These are phyloP conservation scores for Eupithecia subfuscata DNA, from an alignment of 2,888 invertebrate genomes.

Conservation along the genomic window DNA sequence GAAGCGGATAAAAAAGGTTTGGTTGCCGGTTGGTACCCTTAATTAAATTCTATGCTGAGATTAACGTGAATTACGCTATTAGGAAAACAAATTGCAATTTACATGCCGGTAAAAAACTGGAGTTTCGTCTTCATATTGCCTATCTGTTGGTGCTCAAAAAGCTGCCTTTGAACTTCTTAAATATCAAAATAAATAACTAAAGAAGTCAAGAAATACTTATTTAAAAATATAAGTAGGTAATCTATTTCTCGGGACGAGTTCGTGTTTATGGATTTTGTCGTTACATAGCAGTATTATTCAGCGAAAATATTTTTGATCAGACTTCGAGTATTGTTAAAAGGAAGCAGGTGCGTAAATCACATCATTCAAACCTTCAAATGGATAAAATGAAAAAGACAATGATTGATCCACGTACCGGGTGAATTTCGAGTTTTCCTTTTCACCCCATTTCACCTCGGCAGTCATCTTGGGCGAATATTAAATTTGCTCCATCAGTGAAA, in stretches of 20 bases:
- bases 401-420: slow-evolving; percentile 65
- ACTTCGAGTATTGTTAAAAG: slow-evolving; percentile 12
- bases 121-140: slow-evolving; percentile 12
- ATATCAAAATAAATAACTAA: not conserved
- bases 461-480: slow-evolving; percentile 72
- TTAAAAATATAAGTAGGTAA: not conserved
- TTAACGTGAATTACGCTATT: slow-evolving; percentile 70
- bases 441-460: slow-evolving; percentile 51
- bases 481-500: slow-evolving; percentile 73
- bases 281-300: slow-evolving; percentile 1
- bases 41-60: slow-evolving; percentile 67
- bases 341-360: slow-evolving; percentile 50
- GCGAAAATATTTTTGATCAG: slow-evolving; percentile 5
- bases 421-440: slow-evolving; percentile 62
- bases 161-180: not conserved
- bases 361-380: slow-evolving; percentile 46
- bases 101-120: slow-evolving; percentile 52
- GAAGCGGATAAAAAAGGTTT: slow-evolving; percentile 51
- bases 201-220: not conserved
- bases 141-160: not conserved
- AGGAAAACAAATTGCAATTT: slow-evolving; percentile 70
- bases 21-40: slow-evolving; percentile 39
- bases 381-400: slow-evolving; percentile 64
- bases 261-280: not conserved
- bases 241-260: not conserved